A percentile compares a stretch with the other conserved stretches of the same genome.
phyloP scores from a whole-genome alignment of 2,797 vertebrate species.

The Delichon dasypus region DNA sequence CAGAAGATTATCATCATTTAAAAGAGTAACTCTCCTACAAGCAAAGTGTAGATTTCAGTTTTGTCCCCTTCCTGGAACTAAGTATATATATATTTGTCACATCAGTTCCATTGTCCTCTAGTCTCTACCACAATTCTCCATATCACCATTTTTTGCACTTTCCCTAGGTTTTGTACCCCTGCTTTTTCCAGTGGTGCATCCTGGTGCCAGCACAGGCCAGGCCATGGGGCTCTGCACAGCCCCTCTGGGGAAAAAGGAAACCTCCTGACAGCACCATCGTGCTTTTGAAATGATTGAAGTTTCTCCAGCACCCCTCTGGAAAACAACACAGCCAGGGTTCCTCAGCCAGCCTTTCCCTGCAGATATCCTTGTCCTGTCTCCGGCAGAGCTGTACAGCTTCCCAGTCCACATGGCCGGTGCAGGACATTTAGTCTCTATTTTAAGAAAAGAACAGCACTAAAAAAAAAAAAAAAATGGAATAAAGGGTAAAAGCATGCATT shows the following conservation, averaged over 20 bases:
- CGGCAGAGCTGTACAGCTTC: not conserved
- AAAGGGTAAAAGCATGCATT: not conserved
- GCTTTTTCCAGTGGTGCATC: not conserved
- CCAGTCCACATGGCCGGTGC: rapidly evolving
- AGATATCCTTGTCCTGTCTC: not conserved
- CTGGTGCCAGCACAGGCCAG: not conserved
- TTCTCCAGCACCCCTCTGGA: not conserved
- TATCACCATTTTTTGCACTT: not conserved
- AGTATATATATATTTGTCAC: not conserved
- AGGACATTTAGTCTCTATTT: not conserved
- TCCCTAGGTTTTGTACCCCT: not conserved
- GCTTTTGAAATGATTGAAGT: not conserved
- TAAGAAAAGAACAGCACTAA: not conserved
- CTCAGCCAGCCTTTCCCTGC: not conserved
- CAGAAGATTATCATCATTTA: not conserved
- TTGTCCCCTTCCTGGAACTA: not conserved
- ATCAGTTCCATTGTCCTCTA: not conserved
- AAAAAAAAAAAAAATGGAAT: not conserved
- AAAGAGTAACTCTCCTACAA: not conserved
- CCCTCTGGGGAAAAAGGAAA: rapidly evolving
- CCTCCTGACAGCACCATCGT: not conserved
- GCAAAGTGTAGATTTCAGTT: rapidly evolving
- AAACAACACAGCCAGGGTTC: not conserved
- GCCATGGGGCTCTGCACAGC: not conserved
- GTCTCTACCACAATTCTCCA: not conserved